These are phyloP conservation scores for Buathra laborator DNA, from an alignment of 2,888 invertebrate species.

Conservation along the genomic window DNA sequence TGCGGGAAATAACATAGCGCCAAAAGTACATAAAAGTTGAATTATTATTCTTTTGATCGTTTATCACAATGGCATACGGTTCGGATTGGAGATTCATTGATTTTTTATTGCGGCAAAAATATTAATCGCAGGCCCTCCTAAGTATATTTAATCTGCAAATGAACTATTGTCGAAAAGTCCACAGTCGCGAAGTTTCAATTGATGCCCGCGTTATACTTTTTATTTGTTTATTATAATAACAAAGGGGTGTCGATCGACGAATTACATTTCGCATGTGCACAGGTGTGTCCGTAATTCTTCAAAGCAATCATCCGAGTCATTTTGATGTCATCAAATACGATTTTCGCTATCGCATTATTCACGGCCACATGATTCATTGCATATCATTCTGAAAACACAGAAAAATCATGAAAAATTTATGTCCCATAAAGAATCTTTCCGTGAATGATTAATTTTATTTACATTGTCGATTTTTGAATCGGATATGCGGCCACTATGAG, in stretches of 20 bases:
- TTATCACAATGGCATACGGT: neutral
- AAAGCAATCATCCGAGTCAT: neutral
- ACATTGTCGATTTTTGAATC: neutral
- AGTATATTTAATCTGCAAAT: too few relatives aligned
- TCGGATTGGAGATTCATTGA: neutral
- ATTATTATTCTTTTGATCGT: neutral
- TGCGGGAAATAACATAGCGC: too few relatives aligned
- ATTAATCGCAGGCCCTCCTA: too few relatives aligned
- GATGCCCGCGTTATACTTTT: neutral
- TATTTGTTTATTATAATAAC: neutral
- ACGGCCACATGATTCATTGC: neutral
- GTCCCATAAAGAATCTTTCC: neutral
- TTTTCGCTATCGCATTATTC: neutral
- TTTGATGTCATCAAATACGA: conserved; percentile 14
- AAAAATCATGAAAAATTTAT: neutral
- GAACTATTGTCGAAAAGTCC: neutral
- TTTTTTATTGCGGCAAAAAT: neutral
- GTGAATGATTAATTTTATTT: conserved; percentile 8
- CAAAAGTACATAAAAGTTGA: neutral
- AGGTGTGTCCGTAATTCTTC: neutral
- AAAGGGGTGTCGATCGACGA: neutral
- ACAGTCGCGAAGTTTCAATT: neutral
- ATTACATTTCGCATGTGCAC: neutral
- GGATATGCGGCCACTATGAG: neutral
- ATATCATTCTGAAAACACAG: neutral